Percentiles rank a stretch among this genome's conserved stretches.
These are phyloP conservation scores for Gastracanthus pulcherrimus DNA, from an alignment of 2,888 invertebrate species.

Conservation along the genomic window DNA sequence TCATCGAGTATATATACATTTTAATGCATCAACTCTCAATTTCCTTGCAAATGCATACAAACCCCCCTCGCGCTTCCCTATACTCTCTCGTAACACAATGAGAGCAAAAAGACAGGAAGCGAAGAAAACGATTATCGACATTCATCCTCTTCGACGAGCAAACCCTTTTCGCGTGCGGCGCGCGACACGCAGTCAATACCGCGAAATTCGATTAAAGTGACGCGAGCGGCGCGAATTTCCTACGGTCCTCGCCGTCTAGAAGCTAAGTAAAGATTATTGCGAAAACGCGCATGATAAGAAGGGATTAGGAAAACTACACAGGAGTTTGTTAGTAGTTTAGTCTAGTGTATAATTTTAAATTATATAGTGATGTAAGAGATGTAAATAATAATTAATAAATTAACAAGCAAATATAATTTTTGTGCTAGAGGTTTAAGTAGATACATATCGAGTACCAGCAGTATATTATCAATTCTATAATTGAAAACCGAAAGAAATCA, in stretches of 20 bases:
- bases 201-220: slow-evolving; percentile 52
- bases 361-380: no score
- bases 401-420: no score
- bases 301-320: no score
- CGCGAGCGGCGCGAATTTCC: slow-evolving; percentile 36
- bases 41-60: slow-evolving; percentile 27
- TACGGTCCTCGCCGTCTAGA: neutral
- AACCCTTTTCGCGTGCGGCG: slow-evolving; percentile 36
- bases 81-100: neutral
- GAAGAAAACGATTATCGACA: slow-evolving; percentile 55
- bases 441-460: no score
- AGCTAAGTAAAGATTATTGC: no score
- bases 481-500: no score
- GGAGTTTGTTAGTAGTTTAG: no score
- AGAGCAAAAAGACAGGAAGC: slow-evolving; percentile 37
- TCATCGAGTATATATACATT: slow-evolving; percentile 3
- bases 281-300: no score
- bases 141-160: slow-evolving; percentile 36
- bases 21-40: slow-evolving; percentile 37
- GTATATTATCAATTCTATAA: no score
- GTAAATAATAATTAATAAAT: no score
- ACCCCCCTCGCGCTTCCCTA: neutral
- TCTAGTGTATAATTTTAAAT: no score
- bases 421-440: no score
- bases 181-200: slow-evolving; percentile 29